These are phyloP conservation scores for Spermophilus dauricus DNA, from an alignment of 2,113 vertebrate species.

Conservation along the genomic window DNA sequence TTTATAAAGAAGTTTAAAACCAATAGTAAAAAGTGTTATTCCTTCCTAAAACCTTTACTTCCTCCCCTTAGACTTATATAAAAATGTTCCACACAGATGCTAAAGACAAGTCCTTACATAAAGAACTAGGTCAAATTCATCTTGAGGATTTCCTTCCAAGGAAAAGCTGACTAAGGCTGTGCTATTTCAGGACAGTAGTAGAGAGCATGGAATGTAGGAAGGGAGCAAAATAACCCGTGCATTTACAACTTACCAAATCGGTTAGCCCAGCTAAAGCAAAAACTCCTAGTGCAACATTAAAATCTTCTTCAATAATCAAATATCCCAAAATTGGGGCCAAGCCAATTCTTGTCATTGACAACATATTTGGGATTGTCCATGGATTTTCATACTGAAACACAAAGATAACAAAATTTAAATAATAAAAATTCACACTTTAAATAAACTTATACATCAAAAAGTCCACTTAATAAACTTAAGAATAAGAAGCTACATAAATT, in stretches of 20 bases:
- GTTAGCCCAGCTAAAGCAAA: slow-evolving; percentile 96
- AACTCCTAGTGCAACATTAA: slow-evolving; percentile 94
- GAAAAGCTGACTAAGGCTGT: slow-evolving; percentile 18
- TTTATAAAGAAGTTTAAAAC: slow-evolving; percentile 34
- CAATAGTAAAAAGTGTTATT: background rate
- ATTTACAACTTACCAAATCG: slow-evolving; percentile 93
- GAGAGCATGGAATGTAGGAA: background rate
- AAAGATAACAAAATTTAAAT: slow-evolving; percentile 55
- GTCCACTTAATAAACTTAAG: background rate
- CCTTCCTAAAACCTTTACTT: background rate
- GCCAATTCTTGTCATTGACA: slow-evolving; percentile 96
- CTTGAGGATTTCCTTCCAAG: background rate
- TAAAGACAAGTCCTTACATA: slow-evolving; percentile 33
- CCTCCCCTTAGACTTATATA: background rate
- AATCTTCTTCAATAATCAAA: slow-evolving; percentile 95
- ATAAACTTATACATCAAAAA: background rate
- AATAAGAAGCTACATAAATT: background rate
- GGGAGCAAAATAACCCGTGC: background rate
- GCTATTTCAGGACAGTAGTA: background rate
- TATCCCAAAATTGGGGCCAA: slow-evolving; percentile 96
- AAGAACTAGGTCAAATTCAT: background rate
- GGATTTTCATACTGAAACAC: slow-evolving; percentile 97
- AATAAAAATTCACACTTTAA: background rate
- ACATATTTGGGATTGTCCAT: slow-evolving; percentile 97
- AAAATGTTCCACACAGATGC: background rate